Base-by-base conservation (phyloP, 2,797 vertebrate species). In the Apogon hyalosoma region DNA sequence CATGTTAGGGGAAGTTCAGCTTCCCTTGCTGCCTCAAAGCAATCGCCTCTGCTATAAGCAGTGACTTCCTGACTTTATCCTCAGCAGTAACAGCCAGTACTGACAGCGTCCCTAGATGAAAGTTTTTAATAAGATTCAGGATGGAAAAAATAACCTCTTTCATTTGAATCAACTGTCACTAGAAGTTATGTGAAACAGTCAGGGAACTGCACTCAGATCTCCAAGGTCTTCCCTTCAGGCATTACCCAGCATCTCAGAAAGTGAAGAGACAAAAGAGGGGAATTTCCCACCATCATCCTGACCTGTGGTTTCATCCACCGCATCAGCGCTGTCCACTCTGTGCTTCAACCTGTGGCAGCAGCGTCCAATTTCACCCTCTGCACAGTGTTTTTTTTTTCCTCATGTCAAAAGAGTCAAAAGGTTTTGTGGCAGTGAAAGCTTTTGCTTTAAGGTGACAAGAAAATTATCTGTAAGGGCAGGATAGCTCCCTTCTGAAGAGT, bases 101-200 rank as follows among this genome's bases (percentile, higher is more conserved):
- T 65, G 69, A 66, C 73, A 52, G 59, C 40, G 8, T 69, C 63
- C 62, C 63, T 8, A 18, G 49, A 54, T 68, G 39, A 70, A 76
- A 76, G 69, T 69, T 78, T 73, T 61, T 33, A 71, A 72, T 55
- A 58, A 65, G 46, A 66, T 67, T 69, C 19, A 46, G 50, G 62
- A 51, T 33, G 31, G 24, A n/a, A 15, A 12, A 59, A 43, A 31
- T 43, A 60, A 69, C 63, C 42, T 55, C 1, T 49, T 57, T 66
- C n/a, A 76, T 65, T 73, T 66, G 52, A 68, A 67, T 69, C 41
- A 66, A 46, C 57, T 75, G 59, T 63, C 64, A 53, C 33, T n/a
- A 11, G 9, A 41, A 52, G 21, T 47, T 24, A 50, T 51, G 66
- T 62, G 62, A 61, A 66, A 68, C 40, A 74, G 46, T 53, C 54